These are phyloP conservation scores for Dasypolia templi DNA, from an alignment of 2,888 invertebrate genomes.

Conservation along the genomic window DNA sequence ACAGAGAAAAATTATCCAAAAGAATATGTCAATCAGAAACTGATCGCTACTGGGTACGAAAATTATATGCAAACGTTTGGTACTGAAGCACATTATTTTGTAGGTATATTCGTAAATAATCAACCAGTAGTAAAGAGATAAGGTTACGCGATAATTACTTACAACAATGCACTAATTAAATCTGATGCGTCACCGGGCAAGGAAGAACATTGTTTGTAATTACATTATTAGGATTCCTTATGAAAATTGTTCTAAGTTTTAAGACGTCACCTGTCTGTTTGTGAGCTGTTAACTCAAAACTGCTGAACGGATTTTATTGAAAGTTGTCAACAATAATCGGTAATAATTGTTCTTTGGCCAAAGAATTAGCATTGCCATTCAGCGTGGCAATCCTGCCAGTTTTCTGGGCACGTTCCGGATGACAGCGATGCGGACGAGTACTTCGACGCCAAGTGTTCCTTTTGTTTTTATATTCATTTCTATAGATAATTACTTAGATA, in stretches of 20 bases:
- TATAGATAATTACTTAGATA: too few relatives aligned
- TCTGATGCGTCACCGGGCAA: conserved; percentile 43
- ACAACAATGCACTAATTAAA: conserved; percentile 51
- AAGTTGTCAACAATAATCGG: background rate
- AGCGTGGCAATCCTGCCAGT: too few relatives aligned
- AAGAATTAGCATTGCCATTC: too few relatives aligned
- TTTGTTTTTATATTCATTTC: too few relatives aligned
- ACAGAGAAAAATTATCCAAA: conserved; percentile 29
- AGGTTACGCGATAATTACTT: conserved; percentile 20
- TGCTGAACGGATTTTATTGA: background rate
- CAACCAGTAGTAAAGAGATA: conserved; percentile 16
- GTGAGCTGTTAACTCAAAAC: background rate
- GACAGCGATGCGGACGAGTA: too few relatives aligned
- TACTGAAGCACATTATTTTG: background rate
- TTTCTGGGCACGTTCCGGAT: too few relatives aligned
- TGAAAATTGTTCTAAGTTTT: background rate
- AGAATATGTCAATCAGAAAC: conserved; percentile 40
- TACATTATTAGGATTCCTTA: conserved; percentile 39
- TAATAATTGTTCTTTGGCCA: too few relatives aligned
- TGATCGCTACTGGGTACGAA: background rate
- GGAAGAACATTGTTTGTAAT: conserved; percentile 43
- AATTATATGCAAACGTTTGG: background rate
- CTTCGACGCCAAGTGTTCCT: too few relatives aligned
- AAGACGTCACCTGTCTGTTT: background rate
- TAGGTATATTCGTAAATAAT: conserved; percentile 25